phyloP scores from a whole-genome alignment of 1,140 invertebrate genomes.

The Asbolus verrucosus region DNA sequence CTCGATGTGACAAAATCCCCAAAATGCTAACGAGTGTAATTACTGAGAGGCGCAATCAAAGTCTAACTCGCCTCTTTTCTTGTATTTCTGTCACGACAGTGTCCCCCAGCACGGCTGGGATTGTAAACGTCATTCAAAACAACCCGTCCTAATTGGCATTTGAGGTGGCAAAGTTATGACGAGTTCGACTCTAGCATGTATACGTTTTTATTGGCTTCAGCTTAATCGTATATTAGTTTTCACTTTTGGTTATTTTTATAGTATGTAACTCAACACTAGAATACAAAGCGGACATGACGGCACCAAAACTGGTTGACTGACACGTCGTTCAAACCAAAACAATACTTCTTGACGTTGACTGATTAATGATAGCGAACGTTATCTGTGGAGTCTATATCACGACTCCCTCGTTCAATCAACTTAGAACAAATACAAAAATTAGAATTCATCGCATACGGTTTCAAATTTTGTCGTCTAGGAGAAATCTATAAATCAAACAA shows the following conservation, averaged over 20 bases:
- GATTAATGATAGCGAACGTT: slow-evolving; percentile 44
- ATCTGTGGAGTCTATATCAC: slow-evolving; percentile 42
- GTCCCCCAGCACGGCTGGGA: slow-evolving; percentile 21
- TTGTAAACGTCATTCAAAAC: slow-evolving; percentile 37
- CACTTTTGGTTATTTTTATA: too few species aligned
- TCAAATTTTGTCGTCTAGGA: slow-evolving; percentile 3
- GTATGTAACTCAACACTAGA: too few species aligned
- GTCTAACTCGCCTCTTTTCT: slow-evolving; percentile 18
- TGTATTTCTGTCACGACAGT: slow-evolving; percentile 35
- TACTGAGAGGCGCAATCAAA: too few species aligned
- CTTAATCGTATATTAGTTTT: too few species aligned
- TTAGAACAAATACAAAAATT: slow-evolving; percentile 47
- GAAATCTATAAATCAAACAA: slow-evolving; percentile 37
- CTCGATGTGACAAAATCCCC: too few species aligned
- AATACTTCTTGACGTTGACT: slow-evolving; percentile 46
- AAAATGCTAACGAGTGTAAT: too few species aligned
- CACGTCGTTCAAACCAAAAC: slow-evolving; percentile 38
- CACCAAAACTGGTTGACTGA: slow-evolving; percentile 41
- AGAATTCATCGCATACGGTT: slow-evolving; percentile 40
- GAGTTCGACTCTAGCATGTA: too few species aligned
- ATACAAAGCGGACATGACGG: slow-evolving; percentile 39
- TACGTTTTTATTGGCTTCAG: too few species aligned
- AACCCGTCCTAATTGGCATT: slow-evolving; percentile 35
- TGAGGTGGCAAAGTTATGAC: slow-evolving; percentile 12
- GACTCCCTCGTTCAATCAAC: slow-evolving; percentile 32